phyloP scores from a whole-genome alignment of 2,113 vertebrate species.

The Salvelinus alpinus region DNA sequence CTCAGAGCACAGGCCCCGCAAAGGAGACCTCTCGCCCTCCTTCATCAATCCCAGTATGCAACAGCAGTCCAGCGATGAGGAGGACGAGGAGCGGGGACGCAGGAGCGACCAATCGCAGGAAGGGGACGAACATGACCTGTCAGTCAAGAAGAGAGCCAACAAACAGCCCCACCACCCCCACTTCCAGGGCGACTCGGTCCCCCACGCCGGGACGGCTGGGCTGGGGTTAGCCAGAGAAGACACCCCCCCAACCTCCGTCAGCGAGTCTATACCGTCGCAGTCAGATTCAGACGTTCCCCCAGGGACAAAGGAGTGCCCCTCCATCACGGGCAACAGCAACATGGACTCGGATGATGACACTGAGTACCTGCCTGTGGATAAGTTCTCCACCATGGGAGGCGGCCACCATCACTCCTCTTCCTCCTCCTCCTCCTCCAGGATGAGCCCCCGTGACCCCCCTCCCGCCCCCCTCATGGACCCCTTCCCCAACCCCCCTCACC shows the following conservation, averaged over 20 bases:
- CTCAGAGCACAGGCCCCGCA: constrained; percentile 78
- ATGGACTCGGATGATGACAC: constrained; percentile 92
- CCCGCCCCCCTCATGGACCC: constrained; percentile 86
- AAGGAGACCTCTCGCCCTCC: constrained; percentile 90
- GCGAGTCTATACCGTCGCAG: constrained; percentile 90
- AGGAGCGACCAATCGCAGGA: constrained; percentile 72
- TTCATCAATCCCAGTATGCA: constrained; percentile 91
- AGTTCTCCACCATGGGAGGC: constrained; percentile 65
- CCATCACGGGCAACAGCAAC: constrained; percentile 53
- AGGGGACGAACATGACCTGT: constrained; percentile 69
- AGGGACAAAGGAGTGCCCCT: constrained; percentile 79
- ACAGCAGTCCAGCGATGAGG: constrained; percentile 83
- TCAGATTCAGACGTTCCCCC: constrained; percentile 91
- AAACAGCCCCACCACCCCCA: constrained; percentile 77
- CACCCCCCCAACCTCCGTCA: constrained; percentile 91
- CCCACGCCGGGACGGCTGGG: constrained; percentile 56
- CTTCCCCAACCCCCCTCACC: constrained; percentile 82
- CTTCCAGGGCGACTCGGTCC: constrained; percentile 60
- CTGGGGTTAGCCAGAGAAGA: constrained; percentile 79
- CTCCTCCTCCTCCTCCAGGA: constrained; percentile 56
- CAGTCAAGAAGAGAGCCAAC: constrained; percentile 76
- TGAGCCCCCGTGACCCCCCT: constrained; percentile 80
- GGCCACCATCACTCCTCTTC: constrained; percentile 71
- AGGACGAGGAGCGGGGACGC: constrained; percentile 77
- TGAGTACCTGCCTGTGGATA: constrained; percentile 89